Evolutionary conservation across 2,888 invertebrate genomes (phyloP).

Genomic region (Argyra leucocephala): DNA sequence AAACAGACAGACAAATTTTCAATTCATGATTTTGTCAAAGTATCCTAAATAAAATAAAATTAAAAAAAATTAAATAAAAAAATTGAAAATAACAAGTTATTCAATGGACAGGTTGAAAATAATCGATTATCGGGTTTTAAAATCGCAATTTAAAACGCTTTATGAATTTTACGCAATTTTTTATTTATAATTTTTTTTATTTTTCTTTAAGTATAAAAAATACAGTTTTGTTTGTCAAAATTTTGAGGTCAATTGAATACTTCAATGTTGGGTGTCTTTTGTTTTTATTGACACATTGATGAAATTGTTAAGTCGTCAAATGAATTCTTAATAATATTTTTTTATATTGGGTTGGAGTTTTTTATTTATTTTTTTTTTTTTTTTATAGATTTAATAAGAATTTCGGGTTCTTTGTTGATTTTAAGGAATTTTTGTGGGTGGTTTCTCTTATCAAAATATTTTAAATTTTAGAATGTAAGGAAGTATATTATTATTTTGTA

Average conservation of each 20-base stretch:
- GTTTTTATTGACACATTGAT: not conserved
- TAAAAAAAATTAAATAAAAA: too few species aligned
- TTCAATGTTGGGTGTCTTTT: not conserved
- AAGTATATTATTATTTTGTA: too few species aligned
- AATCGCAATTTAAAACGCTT: conserved; percentile 3
- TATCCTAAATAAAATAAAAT: too few species aligned
- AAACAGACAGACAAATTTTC: too few species aligned
- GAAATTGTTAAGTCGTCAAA: not conserved
- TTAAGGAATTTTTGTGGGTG: not conserved
- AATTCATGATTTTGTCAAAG: too few species aligned
- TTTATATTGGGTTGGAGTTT: not conserved
- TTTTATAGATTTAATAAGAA: too few species aligned
- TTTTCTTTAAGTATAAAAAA: too few species aligned
- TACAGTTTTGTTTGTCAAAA: not conserved
- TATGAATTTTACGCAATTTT: not conserved
- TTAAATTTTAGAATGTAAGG: too few species aligned
- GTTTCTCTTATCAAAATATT: not conserved
- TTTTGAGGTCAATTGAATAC: not conserved
- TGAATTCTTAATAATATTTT: not conserved
- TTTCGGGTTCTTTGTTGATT: too few species aligned
- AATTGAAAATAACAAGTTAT: too few species aligned
- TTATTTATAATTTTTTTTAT: not conserved
- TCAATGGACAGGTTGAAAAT: not conserved
- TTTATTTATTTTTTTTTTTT: too few species aligned
- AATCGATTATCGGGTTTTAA: not conserved